Evolutionary conservation across 2,113 vertebrate genomes (phyloP).

Genomic region (Mormoops blainvillei): DNA sequence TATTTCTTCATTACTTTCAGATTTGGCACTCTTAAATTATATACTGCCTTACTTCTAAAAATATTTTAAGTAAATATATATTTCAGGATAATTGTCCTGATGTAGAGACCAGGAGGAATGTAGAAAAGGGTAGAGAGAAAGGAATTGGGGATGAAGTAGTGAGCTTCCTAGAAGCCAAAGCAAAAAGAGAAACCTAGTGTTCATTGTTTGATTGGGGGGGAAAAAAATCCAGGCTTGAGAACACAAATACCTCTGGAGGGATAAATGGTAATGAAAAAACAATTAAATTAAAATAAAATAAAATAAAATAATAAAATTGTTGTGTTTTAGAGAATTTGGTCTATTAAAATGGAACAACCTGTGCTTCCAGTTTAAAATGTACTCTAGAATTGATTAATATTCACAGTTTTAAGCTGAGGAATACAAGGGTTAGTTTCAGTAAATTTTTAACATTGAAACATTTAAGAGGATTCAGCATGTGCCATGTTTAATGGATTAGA

Average conservation of each 20-base stretch:
- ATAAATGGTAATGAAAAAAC: too few species aligned
- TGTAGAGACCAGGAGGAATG: background rate
- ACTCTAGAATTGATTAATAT: background rate
- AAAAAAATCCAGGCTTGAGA: background rate
- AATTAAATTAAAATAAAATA: too few species aligned
- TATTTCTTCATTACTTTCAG: background rate
- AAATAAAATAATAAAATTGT: background rate
- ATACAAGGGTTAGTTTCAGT: background rate
- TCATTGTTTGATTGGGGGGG: background rate
- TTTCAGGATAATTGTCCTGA: background rate
- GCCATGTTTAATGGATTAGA: background rate
- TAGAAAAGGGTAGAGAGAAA: background rate
- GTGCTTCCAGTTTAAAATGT: conserved; percentile 1
- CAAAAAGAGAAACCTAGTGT: background rate
- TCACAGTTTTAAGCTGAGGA: background rate
- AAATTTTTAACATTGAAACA: background rate
- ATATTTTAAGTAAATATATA: background rate
- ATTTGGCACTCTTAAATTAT: background rate
- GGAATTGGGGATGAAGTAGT: background rate
- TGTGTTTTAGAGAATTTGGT: conserved; percentile 1
- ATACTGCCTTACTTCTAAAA: background rate
- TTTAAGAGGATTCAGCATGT: background rate
- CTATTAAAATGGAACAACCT: background rate
- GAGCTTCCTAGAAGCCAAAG: background rate
- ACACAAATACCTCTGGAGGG: background rate